These are phyloP conservation scores for Nettapus auritus DNA, from an alignment of 2,113 vertebrate species.

Conservation along the genomic window DNA sequence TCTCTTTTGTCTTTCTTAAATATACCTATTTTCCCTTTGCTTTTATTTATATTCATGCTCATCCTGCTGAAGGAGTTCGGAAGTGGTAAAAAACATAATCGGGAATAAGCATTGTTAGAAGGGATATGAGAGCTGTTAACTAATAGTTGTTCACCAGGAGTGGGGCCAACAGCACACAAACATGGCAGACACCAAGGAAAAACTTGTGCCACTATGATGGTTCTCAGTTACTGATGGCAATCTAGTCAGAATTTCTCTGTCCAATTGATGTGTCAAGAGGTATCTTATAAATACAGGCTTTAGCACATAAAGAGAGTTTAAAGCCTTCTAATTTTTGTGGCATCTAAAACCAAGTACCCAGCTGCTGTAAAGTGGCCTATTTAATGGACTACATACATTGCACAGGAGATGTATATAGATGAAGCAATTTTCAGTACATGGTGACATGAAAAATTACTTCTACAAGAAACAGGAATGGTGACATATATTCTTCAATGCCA, in stretches of 20 bases:
- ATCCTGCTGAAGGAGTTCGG: background rate
- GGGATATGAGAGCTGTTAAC: background rate
- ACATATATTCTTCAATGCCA: constrained; percentile 59
- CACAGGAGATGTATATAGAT: background rate
- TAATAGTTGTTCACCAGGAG: background rate
- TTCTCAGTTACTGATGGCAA: background rate
- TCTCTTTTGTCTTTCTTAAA: background rate
- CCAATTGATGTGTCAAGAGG: background rate
- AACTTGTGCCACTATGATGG: background rate
- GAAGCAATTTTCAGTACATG: background rate
- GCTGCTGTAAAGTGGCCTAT: background rate
- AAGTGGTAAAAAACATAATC: background rate
- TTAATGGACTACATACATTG: background rate
- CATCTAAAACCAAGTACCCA: background rate
- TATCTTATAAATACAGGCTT: background rate
- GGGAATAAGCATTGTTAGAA: background rate
- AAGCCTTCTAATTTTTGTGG: background rate
- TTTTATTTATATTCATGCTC: background rate
- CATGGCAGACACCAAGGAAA: background rate
- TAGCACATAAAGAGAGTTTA: background rate
- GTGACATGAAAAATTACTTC: background rate
- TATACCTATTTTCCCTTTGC: background rate
- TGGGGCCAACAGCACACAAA: background rate
- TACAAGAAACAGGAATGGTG: background rate
- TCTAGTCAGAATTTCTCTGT: background rate